Base-by-base conservation (phyloP, 2,888 invertebrate genomes). In the Cheilosia grossa region DNA sequence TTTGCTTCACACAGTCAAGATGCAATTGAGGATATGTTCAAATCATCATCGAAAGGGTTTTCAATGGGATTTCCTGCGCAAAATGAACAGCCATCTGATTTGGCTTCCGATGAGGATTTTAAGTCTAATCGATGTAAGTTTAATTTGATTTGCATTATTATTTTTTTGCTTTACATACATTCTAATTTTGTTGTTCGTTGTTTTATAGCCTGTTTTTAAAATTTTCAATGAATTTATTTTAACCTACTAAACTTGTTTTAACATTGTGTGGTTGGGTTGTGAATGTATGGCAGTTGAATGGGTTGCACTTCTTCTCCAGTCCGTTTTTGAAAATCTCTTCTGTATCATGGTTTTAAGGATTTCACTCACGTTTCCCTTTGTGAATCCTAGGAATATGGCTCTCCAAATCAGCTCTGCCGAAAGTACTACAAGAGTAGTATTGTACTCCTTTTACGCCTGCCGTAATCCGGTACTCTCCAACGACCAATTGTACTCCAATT, bases 21-120 rank as follows among this genome's bases (percentile, higher is more conserved):
- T 5, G 88, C 73, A 63, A 87, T 89, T 3, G 90, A 90, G 59
- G 90, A 90, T 10, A 88, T 89, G 56, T 90, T 90, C 53, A 88
- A 89, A 70, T 63, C 87, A 69, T 63, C 88, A n/a, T 88, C 90
- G 2, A 59, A 61, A 40, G 21, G 7, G 5, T 21, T 19, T 9
- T 4, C 64, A 17, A 24, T 44, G 10, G 63, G 44, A 1, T 73
- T 75, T n/a, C 27, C 70, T n/a, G 69, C 42, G n/a, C 44, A 51
- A 1, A 69, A 51, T 61, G 74, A 21, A 58, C 66, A 82, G 44
- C 66, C 82, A 0, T 44, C 59, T n/a, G 70, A 86, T 77, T 47
- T 86, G 30, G 67, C 69, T 47, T 53, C 63, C 17, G 86, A 87
- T 67, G 87, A 87, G 42, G 88, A 88, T 19, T 88, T 88, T 61